Percentiles rank a stretch among this genome's conserved stretches.
These are phyloP conservation scores for Sphaerodactylus townsendi DNA, from an alignment of 2,113 vertebrate species.

Conservation along the genomic window DNA sequence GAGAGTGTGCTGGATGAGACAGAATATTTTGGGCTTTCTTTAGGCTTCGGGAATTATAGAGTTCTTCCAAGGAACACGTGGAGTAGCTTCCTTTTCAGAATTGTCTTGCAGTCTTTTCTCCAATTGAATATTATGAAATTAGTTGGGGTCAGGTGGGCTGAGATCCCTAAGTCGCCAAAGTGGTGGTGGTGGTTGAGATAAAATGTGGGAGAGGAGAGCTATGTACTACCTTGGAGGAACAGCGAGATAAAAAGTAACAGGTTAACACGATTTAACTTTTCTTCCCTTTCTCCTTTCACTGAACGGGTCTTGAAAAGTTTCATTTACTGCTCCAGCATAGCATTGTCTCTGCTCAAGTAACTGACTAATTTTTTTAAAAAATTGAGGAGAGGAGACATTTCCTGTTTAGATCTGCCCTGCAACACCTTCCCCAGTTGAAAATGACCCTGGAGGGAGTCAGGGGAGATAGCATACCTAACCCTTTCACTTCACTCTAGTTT, in stretches of 20 bases:
- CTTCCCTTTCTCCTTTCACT: neutral
- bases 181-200: no score
- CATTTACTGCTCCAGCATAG: neutral
- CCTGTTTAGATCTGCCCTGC: neutral
- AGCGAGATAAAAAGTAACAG: no score
- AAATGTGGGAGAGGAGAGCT: no score
- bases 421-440: neutral
- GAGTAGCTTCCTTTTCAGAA: neutral
- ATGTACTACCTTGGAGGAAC: no score
- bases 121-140: neutral
- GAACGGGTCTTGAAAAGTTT: neutral
- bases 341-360: neutral
- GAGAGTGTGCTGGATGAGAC: no score
- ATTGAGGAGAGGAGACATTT: neutral
- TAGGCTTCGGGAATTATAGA: no score
- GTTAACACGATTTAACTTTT: no score
- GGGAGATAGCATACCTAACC: neutral
- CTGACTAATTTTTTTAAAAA: neutral
- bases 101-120: neutral
- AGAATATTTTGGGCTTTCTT: no score
- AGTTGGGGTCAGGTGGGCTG: no score
- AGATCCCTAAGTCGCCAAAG: no score
- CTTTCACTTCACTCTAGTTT: slow-evolving; percentile 52
- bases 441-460: neutral
- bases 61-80: no score